Evolutionary conservation across 2,113 vertebrate genomes (phyloP).

Genomic region (Hippoglossus stenolepis): DNA sequence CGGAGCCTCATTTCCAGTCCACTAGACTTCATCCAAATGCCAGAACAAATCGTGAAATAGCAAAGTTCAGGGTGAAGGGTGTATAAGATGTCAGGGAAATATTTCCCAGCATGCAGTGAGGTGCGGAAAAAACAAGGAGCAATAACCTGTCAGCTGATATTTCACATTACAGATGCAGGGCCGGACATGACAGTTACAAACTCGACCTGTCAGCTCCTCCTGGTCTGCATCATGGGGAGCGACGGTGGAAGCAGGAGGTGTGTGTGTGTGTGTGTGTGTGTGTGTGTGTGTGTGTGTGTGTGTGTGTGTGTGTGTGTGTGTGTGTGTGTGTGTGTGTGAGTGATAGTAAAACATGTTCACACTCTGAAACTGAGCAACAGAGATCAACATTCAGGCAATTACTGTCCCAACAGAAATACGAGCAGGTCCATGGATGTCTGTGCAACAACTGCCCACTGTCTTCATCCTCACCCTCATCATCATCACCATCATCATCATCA

Average conservation of each 20-base stretch:
- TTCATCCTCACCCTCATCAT: not conserved
- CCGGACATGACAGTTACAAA: constrained; percentile 26
- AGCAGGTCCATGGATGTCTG: constrained; percentile 19
- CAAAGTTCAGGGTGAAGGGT: not conserved
- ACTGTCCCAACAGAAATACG: constrained; percentile 9
- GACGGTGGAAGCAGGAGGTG: not conserved
- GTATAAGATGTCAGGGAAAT: not conserved
- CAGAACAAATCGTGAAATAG: not conserved
- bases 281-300: constrained; percentile 1
- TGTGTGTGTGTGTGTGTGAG: not conserved
- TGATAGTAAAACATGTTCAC: too few species aligned
- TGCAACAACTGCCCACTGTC: constrained; percentile 19
- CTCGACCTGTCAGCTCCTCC: constrained; percentile 39
- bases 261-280: constrained; percentile 1
- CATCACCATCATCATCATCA: not conserved
- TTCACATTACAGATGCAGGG: constrained; percentile 13
- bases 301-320: not conserved
- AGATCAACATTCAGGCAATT: not conserved
- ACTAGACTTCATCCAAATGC: not conserved
- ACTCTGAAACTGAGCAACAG: not conserved
- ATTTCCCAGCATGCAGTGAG: constrained; percentile 3
- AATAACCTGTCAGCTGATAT: constrained; percentile 14
- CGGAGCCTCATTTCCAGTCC: not conserved
- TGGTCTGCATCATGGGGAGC: constrained; percentile 20
- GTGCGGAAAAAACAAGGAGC: not conserved